Conservation (phyloP, 2,797 vertebrate species). For the Alauda arvensis region DNA sequence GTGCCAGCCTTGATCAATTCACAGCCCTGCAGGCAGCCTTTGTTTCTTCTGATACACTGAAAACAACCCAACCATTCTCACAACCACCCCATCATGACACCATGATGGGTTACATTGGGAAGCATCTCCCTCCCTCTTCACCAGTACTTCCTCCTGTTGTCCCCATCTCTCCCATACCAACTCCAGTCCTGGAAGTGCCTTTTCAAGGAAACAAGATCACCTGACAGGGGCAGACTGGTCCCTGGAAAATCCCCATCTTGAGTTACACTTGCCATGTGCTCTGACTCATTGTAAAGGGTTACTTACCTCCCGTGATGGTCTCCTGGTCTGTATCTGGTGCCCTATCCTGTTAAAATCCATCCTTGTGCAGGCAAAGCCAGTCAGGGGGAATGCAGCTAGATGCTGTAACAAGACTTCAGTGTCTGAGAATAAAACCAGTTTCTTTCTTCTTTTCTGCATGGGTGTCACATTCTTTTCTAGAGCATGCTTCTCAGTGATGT, state of each 20-base stretch:
- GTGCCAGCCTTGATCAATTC: neutral
- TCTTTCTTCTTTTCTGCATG: constrained; percentile 55
- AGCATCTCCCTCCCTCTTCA: neutral
- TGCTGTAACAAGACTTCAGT: constrained; percentile 37
- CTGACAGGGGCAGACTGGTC: constrained; percentile 42
- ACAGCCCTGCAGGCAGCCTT: constrained; percentile 22
- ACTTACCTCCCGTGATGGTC: constrained; percentile 9
- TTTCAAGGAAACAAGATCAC: constrained; percentile 55
- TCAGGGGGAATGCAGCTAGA: constrained; percentile 49
- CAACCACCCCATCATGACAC: neutral
- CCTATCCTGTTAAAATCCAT: constrained; percentile 35
- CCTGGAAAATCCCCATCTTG: constrained; percentile 32
- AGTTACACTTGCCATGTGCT: constrained; percentile 31
- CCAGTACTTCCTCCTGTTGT: neutral
- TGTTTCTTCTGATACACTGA: constrained; percentile 52
- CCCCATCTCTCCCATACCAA: constrained; percentile 1
- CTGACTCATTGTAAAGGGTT: constrained; percentile 37
- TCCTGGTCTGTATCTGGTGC: constrained; percentile 44
- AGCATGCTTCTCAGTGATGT: neutral
- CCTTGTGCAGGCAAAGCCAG: constrained; percentile 46
- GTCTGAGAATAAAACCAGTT: constrained; percentile 68
- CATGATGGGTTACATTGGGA: constrained; percentile 26
- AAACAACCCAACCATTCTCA: neutral
- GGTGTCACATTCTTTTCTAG: constrained; percentile 31
- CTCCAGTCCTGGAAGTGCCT: constrained; percentile 64